Conservation (phyloP, 2,888 invertebrate species). For the Synergus gifuensis region DNA sequence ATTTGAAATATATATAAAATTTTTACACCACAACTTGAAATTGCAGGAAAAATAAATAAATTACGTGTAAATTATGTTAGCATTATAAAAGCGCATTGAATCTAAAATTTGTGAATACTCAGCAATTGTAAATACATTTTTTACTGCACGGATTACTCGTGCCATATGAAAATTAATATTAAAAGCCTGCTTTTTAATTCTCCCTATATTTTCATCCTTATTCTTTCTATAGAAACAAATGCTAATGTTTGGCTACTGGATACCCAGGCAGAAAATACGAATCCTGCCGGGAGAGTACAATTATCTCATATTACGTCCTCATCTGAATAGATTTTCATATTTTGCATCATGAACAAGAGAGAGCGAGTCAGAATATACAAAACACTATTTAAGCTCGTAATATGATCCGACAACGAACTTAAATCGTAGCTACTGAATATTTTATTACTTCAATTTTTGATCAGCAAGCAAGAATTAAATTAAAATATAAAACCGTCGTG, state of each 20-base stretch:
- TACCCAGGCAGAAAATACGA: slow-evolving; percentile 27
- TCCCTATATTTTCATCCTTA: slow-evolving; percentile 17
- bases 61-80: not conserved
- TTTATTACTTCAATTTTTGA: slow-evolving; percentile 7
- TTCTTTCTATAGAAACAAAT: slow-evolving; percentile 40
- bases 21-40: not conserved
- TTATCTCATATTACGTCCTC: slow-evolving; percentile 39
- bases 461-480: not conserved
- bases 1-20: not conserved
- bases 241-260: slow-evolving; percentile 37
- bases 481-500: not conserved
- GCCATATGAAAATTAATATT: slow-evolving; percentile 12
- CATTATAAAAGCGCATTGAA: not conserved
- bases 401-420: slow-evolving; percentile 26
- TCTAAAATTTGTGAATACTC: not conserved
- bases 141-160: not conserved
- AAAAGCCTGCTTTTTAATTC: slow-evolving; percentile 4
- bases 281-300: slow-evolving; percentile 36
- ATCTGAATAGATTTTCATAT: slow-evolving; percentile 36
- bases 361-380: slow-evolving; percentile 27
- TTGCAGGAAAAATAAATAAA: not conserved
- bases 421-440: slow-evolving; percentile 27
- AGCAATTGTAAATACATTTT: not conserved
- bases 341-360: slow-evolving; percentile 36
- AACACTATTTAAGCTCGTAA: slow-evolving; percentile 37